These are phyloP conservation scores for Hybos culiciformis DNA, from an alignment of 2,888 invertebrate species.

Conservation along the genomic window DNA sequence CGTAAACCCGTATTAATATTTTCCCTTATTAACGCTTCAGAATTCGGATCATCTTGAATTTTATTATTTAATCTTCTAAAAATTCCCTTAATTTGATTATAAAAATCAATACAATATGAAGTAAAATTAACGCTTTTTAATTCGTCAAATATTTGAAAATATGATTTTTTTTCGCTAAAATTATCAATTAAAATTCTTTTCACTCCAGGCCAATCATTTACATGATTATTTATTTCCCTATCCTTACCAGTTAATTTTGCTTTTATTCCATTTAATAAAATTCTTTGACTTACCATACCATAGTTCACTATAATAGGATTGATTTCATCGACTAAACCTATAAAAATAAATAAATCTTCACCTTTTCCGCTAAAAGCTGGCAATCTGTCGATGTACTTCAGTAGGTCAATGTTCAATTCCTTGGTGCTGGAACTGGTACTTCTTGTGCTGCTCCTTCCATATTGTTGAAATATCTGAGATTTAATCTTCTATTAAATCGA, in stretches of 20 bases:
- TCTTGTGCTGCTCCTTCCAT: no score
- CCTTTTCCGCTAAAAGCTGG: constrained; percentile 5
- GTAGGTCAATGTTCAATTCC: constrained; percentile 3
- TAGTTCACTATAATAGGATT: constrained; percentile 5
- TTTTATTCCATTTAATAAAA: constrained; percentile 7
- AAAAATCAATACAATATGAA: constrained; percentile 6
- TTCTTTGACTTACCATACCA: constrained; percentile 1
- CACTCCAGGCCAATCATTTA: constrained; percentile 5
- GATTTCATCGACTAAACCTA: constrained; percentile 5
- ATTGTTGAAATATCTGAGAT: no score
- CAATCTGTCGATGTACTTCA: constrained; percentile 7
- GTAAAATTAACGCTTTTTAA: constrained; percentile 4
- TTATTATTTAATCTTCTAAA: no score
- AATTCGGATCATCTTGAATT: no score
- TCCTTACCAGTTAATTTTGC: constrained; percentile 7
- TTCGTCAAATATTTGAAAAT: constrained; percentile 6
- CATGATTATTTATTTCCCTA: constrained; percentile 9
- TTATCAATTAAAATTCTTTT: constrained; percentile 7
- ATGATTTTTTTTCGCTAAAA: constrained; percentile 6
- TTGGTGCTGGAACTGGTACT: background rate
- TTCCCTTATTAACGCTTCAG: no score
- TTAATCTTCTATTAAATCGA: no score
- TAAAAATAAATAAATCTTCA: constrained; percentile 6
- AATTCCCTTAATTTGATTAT: constrained; percentile 6
- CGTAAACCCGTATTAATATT: no score